Evolutionary conservation across 53 echinoderm and acorn worm genomes (phyloP).

Genomic region (Holothuria scabra): DNA sequence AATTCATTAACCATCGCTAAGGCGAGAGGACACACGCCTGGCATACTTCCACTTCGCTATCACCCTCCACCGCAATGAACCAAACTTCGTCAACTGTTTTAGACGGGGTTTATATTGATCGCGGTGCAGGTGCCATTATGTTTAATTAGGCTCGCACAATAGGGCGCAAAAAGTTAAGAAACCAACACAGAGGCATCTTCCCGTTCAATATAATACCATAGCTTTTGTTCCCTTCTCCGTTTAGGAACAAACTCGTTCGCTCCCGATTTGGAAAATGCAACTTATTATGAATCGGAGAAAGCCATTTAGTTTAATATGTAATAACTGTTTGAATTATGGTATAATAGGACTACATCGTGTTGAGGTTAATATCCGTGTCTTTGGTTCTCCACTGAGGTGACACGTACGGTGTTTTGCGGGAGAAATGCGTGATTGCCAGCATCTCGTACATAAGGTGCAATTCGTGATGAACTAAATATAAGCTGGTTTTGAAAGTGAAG

Average conservation of each 20-base stretch:
- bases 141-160: conserved; percentile 51
- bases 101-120: conserved; percentile 19
- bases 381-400: too few species aligned
- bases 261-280: too few species aligned
- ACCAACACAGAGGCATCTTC: conserved; percentile 26
- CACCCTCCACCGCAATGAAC: neutral
- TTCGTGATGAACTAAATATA: too few species aligned
- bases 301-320: too few species aligned
- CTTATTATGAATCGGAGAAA: too few species aligned
- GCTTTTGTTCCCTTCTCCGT: conserved; percentile 28
- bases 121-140: conserved; percentile 44
- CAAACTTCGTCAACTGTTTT: neutral
- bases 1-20: conserved; percentile 36
- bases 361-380: too few species aligned
- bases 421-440: too few species aligned
- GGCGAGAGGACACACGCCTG: conserved; percentile 31
- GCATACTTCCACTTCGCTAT: neutral
- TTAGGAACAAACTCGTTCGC: neutral
- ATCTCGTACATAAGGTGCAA: too few species aligned
- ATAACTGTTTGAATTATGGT: too few species aligned
- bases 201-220: neutral
- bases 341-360: too few species aligned
- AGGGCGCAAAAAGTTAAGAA: conserved; percentile 46
- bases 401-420: too few species aligned
- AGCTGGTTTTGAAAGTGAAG: too few species aligned